These are phyloP conservation scores for Discoglossus pictus DNA, from an alignment of 2,797 vertebrate genomes.

Conservation along the genomic window DNA sequence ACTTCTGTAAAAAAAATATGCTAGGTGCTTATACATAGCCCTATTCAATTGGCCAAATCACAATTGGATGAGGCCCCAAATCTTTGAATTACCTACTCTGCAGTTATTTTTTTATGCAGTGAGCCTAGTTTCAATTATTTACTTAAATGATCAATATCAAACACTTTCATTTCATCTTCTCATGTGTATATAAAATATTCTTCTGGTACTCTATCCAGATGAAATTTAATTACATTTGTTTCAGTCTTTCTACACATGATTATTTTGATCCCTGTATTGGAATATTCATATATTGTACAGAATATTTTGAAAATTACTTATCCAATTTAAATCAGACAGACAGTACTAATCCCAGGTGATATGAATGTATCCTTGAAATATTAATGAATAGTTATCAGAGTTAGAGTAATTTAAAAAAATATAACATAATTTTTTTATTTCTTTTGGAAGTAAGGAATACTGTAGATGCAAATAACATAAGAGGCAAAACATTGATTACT, in stretches of 20 bases:
- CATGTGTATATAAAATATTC: conserved; percentile 13
- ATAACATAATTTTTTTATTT: too few species aligned
- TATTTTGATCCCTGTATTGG: conserved; percentile 16
- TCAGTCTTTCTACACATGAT: conserved; percentile 22
- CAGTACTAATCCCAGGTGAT: conserved; percentile 20
- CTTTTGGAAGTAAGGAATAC: too few species aligned
- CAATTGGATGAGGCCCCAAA: too few species aligned
- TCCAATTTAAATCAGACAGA: conserved; percentile 30
- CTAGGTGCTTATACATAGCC: too few species aligned
- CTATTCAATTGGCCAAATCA: too few species aligned
- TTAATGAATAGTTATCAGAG: conserved; percentile 10
- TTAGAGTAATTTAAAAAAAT: too few species aligned
- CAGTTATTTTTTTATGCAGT: conserved; percentile 5
- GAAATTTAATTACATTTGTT: conserved; percentile 31
- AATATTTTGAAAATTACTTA: conserved; percentile 15
- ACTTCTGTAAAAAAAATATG: too few species aligned
- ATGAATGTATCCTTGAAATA: conserved; percentile 2
- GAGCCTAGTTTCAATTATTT: conserved; percentile 6
- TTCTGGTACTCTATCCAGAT: conserved; percentile 9
- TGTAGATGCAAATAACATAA: too few species aligned
- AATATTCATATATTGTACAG: not conserved
- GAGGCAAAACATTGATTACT: too few species aligned
- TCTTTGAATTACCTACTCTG: too few species aligned
- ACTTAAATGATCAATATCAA: conserved; percentile 14
- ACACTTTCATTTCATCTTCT: conserved; percentile 4